Evolutionary conservation across 2,113 vertebrate species (phyloP).

Genomic region (Ailurus styani): DNA sequence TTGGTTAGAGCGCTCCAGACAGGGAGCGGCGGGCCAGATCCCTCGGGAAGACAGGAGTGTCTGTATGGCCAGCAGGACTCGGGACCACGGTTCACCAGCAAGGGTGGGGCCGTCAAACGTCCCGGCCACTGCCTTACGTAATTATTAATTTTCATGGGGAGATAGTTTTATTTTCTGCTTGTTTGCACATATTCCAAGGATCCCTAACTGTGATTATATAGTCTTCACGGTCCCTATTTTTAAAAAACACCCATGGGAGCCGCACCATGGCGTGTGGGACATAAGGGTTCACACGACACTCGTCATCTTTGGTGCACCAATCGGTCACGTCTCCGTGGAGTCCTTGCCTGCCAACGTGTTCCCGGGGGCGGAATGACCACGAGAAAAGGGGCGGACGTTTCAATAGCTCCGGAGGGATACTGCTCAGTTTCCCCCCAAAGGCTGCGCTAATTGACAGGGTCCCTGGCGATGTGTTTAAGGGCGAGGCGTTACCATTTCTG

Average conservation of each 20-base stretch:
- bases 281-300: not conserved
- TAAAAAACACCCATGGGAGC: not conserved
- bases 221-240: not conserved
- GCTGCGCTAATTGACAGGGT: slow-evolving; percentile 8
- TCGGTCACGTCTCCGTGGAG: not conserved
- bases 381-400: not conserved
- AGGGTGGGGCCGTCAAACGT: not conserved
- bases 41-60: not conserved
- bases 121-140: not conserved
- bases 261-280: not conserved
- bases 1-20: not conserved
- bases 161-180: not conserved
- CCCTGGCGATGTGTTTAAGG: not conserved
- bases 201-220: not conserved
- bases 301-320: not conserved
- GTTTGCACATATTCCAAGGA: not conserved
- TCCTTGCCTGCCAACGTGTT: not conserved
- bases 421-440: slow-evolving; percentile 15
- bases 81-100: not conserved
- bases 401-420: not conserved
- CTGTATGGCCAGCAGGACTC: not conserved
- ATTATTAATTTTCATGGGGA: not conserved
- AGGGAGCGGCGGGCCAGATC: not conserved
- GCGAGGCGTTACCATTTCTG: not conserved
- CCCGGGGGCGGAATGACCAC: not conserved